Evolutionary conservation across 1,140 invertebrate species (phyloP).

Genomic region (Diachasma alloeum): DNA sequence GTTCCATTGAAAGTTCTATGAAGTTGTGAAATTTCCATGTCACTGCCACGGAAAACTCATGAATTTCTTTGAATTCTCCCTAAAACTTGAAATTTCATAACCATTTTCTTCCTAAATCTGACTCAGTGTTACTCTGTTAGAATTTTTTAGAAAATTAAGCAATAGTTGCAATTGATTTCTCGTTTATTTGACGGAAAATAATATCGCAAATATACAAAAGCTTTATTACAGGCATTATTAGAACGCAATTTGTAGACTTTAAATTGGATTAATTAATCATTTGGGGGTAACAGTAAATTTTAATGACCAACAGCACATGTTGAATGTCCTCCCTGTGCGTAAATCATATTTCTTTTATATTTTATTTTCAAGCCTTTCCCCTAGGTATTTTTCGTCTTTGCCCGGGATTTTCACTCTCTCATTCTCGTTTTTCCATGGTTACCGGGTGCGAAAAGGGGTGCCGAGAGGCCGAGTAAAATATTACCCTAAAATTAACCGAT

Average conservation of each 20-base stretch:
- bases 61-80: too few species aligned
- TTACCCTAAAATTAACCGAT: conserved; percentile 58
- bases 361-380: conserved; percentile 38
- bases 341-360: conserved; percentile 45
- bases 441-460: conserved; percentile 11
- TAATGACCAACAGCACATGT: conserved; percentile 6
- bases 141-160: too few species aligned
- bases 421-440: neutral
- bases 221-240: neutral
- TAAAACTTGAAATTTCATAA: too few species aligned
- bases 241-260: neutral
- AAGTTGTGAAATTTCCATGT: too few species aligned
- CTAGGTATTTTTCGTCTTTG: neutral
- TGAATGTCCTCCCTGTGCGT: conserved; percentile 31
- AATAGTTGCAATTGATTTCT: too few species aligned
- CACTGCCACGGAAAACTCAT: too few species aligned
- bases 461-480: conserved; percentile 48
- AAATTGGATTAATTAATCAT: neutral
- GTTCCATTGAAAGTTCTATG: too few species aligned
- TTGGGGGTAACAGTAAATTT: neutral
- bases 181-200: too few species aligned
- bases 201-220: too few species aligned
- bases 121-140: too few species aligned
- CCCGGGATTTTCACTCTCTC: neutral
- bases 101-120: too few species aligned